A percentile compares a stretch with the other conserved stretches of the same genome.
phyloP scores from a whole-genome alignment of 2,888 invertebrate genomes.

The Spilosoma lubricipeda region DNA sequence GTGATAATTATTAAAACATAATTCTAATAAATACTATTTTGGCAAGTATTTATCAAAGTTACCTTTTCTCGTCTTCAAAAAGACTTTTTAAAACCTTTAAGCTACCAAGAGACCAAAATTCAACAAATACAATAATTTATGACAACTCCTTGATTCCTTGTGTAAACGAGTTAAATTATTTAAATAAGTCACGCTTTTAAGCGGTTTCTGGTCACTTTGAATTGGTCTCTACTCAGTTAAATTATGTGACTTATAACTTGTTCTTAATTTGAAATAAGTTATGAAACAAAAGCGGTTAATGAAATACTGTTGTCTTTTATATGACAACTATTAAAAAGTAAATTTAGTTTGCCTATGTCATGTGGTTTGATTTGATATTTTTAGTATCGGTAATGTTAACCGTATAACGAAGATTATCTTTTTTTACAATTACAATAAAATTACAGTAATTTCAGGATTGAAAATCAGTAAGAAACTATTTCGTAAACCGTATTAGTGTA shows the following conservation, averaged over 20 bases:
- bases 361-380: neutral
- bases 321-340: neutral
- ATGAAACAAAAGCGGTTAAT: neutral
- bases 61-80: neutral
- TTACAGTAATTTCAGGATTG: neutral
- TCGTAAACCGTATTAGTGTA: slow-evolving; percentile 4
- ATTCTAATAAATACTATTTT: neutral
- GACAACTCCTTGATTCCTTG: neutral
- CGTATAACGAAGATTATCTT: neutral
- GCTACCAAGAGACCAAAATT: neutral
- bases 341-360: neutral
- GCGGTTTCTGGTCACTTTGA: neutral
- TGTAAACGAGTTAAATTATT: neutral
- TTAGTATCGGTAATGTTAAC: neutral
- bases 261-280: neutral
- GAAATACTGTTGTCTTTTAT: neutral
- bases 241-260: neutral
- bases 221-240: neutral
- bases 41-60: neutral
- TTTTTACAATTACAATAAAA: neutral
- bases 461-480: slow-evolving; percentile 1
- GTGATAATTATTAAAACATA: neutral
- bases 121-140: neutral
- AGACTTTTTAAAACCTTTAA: neutral
- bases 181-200: neutral